These are phyloP conservation scores for Baryphthengus martii DNA, from an alignment of 2,113 vertebrate genomes.

Conservation along the genomic window DNA sequence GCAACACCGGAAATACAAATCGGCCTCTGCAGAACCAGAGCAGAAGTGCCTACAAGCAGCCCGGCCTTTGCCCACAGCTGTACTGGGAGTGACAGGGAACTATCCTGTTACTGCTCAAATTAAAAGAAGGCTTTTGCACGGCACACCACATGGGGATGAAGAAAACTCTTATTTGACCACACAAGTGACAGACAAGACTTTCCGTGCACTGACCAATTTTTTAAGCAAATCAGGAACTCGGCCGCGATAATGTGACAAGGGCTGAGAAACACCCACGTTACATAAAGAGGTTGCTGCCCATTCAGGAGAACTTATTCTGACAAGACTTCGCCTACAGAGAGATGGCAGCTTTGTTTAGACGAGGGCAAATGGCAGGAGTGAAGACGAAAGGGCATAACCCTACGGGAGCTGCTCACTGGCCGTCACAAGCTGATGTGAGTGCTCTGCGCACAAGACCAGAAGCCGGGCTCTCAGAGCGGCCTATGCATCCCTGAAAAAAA, in stretches of 20 bases:
- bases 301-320: not conserved
- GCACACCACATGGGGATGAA: not conserved
- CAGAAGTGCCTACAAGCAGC: not conserved
- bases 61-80: not conserved
- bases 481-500: not conserved
- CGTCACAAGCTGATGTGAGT: not conserved
- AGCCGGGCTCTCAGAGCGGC: not conserved
- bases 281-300: not conserved
- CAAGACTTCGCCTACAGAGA: not conserved
- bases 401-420: not conserved
- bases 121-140: not conserved
- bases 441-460: not conserved
- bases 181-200: not conserved
- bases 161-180: not conserved
- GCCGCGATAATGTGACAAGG: not conserved
- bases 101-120: not conserved
- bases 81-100: not conserved
- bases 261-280: not conserved
- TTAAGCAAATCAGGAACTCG: not conserved
- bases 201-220: not conserved
- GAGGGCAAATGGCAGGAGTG: not conserved
- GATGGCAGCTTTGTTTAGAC: constrained; percentile 1
- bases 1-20: not conserved
- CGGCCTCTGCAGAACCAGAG: not conserved
- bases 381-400: not conserved